These are phyloP conservation scores for Coelopa pilipes DNA, from an alignment of 2,888 invertebrate species.

Conservation along the genomic window DNA sequence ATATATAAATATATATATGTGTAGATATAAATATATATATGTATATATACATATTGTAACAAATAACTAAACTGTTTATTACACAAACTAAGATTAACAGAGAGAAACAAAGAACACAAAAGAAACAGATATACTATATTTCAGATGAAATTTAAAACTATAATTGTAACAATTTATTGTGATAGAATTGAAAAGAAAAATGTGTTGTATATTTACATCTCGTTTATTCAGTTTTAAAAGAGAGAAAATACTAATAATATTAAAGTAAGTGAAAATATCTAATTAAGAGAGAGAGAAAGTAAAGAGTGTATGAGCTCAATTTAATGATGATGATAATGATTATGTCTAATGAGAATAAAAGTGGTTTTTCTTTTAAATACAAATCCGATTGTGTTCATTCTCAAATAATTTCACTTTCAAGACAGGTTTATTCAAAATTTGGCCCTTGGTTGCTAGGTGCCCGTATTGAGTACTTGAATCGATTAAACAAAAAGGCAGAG, in stretches of 20 bases:
- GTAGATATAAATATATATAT: too few relatives aligned
- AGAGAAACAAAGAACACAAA: slow-evolving; percentile 27
- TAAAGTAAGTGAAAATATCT: slow-evolving; percentile 32
- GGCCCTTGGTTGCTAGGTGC: slow-evolving; percentile 11
- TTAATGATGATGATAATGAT: slow-evolving; percentile 21
- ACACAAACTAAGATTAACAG: slow-evolving; percentile 34
- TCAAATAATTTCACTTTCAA: too few relatives aligned
- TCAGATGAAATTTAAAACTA: slow-evolving; percentile 60
- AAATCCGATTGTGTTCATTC: not conserved
- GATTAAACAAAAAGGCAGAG: slow-evolving; percentile 36
- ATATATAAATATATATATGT: slow-evolving; percentile 39
- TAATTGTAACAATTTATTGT: slow-evolving; percentile 66
- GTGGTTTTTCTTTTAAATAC: slow-evolving; percentile 18
- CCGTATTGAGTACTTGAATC: slow-evolving; percentile 24
- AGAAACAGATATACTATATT: slow-evolving; percentile 50
- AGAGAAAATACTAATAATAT: slow-evolving; percentile 37
- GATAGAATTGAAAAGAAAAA: slow-evolving; percentile 51
- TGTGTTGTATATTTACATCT: slow-evolving; percentile 39
- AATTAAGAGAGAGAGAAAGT: slow-evolving; percentile 40
- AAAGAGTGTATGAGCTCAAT: slow-evolving; percentile 32
- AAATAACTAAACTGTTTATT: slow-evolving; percentile 40
- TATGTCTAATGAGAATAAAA: slow-evolving; percentile 36
- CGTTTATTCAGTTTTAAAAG: slow-evolving; percentile 47
- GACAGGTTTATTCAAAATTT: too few relatives aligned
- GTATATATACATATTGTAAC: slow-evolving; percentile 44